A percentile compares a stretch with the other conserved stretches of the same genome.
These are phyloP conservation scores for Charina bottae DNA, from an alignment of 2,113 vertebrate species.

Conservation along the genomic window DNA sequence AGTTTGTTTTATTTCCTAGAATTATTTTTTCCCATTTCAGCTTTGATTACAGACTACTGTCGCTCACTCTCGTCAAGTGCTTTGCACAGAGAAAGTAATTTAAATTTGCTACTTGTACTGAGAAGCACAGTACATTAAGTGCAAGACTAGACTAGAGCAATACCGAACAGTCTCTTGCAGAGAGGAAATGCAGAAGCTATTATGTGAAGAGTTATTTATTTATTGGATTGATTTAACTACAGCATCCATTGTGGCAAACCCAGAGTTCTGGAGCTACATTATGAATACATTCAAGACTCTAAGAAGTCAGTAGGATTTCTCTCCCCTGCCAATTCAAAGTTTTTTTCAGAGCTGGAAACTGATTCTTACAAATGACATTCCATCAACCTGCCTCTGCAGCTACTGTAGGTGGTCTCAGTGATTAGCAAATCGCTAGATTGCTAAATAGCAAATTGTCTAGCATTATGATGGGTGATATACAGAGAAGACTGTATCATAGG, in stretches of 20 bases:
- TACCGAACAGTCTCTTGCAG: constrained; percentile 23
- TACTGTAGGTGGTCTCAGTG: not conserved
- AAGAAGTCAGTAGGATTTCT: constrained; percentile 1
- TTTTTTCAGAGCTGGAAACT: constrained; percentile 3
- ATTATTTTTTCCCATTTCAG: constrained; percentile 15
- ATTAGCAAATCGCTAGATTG: too few relatives aligned
- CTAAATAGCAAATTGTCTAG: constrained; percentile 1
- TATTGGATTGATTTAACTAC: constrained; percentile 25
- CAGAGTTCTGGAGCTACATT: not conserved
- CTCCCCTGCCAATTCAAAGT: constrained; percentile 9
- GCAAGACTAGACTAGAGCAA: constrained; percentile 11
- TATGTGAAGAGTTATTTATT: constrained; percentile 32
- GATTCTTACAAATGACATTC: not conserved
- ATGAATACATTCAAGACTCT: constrained; percentile 16
- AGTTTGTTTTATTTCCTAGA: constrained; percentile 23
- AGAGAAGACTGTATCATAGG: not conserved
- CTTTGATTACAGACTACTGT: constrained; percentile 30
- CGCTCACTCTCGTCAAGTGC: not conserved
- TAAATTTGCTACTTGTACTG: constrained; percentile 19
- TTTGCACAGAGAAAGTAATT: constrained; percentile 23
- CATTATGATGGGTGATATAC: not conserved
- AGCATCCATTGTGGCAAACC: not conserved
- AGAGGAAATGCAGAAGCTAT: constrained; percentile 19
- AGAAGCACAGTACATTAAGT: constrained; percentile 21
- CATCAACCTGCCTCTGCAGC: not conserved